Evolutionary conservation across 53 echinoderm and acorn worm genomes (phyloP), one percentile per base, ranked within the genome.

Genomic region (Astropecten irregularis): DNA sequence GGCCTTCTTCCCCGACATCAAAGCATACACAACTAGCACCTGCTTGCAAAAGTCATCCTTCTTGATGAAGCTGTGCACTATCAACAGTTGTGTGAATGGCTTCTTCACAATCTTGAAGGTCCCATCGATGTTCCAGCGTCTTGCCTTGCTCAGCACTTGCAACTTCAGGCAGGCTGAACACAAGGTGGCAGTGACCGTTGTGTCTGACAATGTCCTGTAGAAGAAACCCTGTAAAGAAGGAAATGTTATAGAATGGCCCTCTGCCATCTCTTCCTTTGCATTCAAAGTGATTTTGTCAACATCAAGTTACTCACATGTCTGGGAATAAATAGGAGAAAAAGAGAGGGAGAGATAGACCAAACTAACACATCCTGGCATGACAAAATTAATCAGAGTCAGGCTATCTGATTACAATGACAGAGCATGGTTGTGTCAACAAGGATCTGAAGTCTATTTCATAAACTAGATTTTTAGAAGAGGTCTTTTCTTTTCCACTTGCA

Each of bases 71-170:
- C 36, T 27, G 46, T 90, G 90, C 14, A 90, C 51, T 2, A 39
- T 38, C 0, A 90, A 32, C 4, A 86, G 81, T 33, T 90, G 90
- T 33, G 25, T 25, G 61, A 90, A 90, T 14, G 90, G 85, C 16
- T 36, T 36, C 40, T 48, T 30, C 0, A 90, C 90, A 18, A 90
- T 70, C 53, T 85, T 85, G 34, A 90, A 90, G 2, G 86, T 90
- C 31, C 86, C 90, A 64, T 86, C 86, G 3, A 85, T 21, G 55
- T 86, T 86, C 85, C 85, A 90, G 18, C 50, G 33, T 56, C 62
- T 71, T 0, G 66, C 77, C 36, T 27, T 69, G 1, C 42, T 3
- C 19, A 90, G 71, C 9, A 74, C 16, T 7, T 49, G 2, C 29
- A 74, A 67, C 54, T 90, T 77, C 69, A 2, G 28, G 21, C 7